These are phyloP conservation scores for Artemia franciscana DNA, from an alignment of 1,140 invertebrate species.

Conservation along the genomic window DNA sequence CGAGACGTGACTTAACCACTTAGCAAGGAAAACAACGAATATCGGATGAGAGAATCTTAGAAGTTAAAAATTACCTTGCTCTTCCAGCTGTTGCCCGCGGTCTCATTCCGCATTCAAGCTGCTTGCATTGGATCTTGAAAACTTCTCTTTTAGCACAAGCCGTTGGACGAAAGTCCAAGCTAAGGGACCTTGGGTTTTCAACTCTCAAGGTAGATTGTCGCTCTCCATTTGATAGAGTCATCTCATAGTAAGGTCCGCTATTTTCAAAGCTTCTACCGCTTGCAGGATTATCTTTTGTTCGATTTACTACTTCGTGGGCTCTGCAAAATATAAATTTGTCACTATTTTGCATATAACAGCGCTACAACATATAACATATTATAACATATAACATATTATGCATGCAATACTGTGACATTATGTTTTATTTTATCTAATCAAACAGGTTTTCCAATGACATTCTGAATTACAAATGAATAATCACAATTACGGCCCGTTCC, in stretches of 20 bases:
- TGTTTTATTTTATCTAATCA: too few relatives aligned
- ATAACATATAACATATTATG: too few relatives aligned
- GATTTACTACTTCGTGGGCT: slow-evolving; percentile 28
- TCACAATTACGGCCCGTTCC: too few relatives aligned
- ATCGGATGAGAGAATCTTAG: too few relatives aligned
- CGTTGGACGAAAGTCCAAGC: slow-evolving; percentile 35
- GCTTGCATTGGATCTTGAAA: slow-evolving; percentile 37
- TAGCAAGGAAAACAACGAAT: too few relatives aligned
- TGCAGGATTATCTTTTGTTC: slow-evolving; percentile 19
- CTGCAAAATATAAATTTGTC: too few relatives aligned
- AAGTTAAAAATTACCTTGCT: slow-evolving; percentile 34
- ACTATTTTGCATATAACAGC: too few relatives aligned
- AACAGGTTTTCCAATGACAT: too few relatives aligned
- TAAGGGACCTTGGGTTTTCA: slow-evolving; percentile 16
- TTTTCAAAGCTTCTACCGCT: slow-evolving; percentile 7
- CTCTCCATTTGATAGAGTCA: background rate
- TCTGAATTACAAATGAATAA: too few relatives aligned
- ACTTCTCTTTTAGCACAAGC: slow-evolving; percentile 33
- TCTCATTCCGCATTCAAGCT: slow-evolving; percentile 44
- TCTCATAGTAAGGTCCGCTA: slow-evolving; percentile 13
- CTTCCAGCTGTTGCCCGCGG: slow-evolving; percentile 34
- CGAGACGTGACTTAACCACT: background rate
- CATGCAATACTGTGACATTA: too few relatives aligned
- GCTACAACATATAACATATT: too few relatives aligned
- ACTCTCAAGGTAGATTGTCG: background rate